Base-by-base conservation (phyloP, 2,888 invertebrate genomes). In the Ophion costatus region DNA sequence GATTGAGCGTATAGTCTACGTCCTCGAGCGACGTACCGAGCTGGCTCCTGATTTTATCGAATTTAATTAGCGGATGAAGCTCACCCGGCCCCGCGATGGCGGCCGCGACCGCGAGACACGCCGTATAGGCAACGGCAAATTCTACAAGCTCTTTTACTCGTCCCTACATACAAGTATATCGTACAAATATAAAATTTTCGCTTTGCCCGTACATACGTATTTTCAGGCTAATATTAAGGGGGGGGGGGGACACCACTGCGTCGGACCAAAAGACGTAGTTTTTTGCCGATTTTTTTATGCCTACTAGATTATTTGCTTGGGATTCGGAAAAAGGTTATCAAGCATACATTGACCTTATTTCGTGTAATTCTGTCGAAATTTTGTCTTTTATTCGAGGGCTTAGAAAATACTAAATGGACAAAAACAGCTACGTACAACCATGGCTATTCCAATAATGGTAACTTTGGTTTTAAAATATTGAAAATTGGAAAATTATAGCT, bases 1-100 rank as follows among this genome's bases (percentile, higher is more conserved):
- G 17, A 51, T 63, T 64, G 20, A 38, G 79, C 64, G 11, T 42
- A 79, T 79, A 79, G 45, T 69, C 42, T 76, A 71, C 79, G 84
- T 84, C 84, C 82, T 82, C 84, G 84, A 84, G 82, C 84, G 82
- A 79, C 78, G 82, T 85, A 78, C 76, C 80, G 83, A 80, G 83
- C 81, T 66, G 82, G 80, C 89, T 87, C 84, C 84, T 88, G 90
- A 90, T 90, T 90, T 91, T 89, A 89, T 90, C 90, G 88, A 89
- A 90, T 90, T 90, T 90, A 91, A 91, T 91, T 90, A 91, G 90
- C 89, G 89, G 88, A 90, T 87, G 90, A 88, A 88, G 86, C 84
- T 87, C 88, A 84, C 85, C 82, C 89, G 75, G 82, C 84, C 84
- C 79, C 84, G 84, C 82, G 67, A 84, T 84, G 84, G 84, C 82